Percentiles rank a stretch among this genome's conserved stretches.
phyloP scores from a whole-genome alignment of 1,140 invertebrate species.

The Saccostrea cuccullata region DNA sequence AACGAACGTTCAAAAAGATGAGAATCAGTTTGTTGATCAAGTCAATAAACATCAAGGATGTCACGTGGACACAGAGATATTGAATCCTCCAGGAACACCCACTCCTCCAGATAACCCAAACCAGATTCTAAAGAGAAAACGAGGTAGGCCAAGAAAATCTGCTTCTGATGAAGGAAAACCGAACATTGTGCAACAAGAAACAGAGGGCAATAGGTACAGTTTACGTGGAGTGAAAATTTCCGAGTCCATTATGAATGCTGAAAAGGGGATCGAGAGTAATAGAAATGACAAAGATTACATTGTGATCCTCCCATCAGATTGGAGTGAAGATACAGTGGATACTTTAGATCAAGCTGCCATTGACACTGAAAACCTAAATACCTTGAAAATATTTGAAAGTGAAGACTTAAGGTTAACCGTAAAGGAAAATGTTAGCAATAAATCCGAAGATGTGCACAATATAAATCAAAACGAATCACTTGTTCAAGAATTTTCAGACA shows the following conservation, averaged over 20 bases:
- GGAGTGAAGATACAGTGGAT: constrained; percentile 38
- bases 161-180: not conserved
- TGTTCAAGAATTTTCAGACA: not conserved
- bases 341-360: not conserved
- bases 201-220: constrained; percentile 49
- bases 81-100: not conserved
- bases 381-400: not conserved
- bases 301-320: constrained; percentile 43
- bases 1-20: not conserved
- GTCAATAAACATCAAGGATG: not conserved
- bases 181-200: not conserved
- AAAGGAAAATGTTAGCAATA: not conserved
- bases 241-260: constrained; percentile 59
- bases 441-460: not conserved
- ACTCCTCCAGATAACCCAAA: not conserved
- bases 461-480: not conserved
- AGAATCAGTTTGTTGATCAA: not conserved
- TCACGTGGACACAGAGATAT: not conserved
- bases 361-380: not conserved
- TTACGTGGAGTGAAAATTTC: constrained; percentile 61
- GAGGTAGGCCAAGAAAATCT: constrained; percentile 19
- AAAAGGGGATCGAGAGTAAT: constrained; percentile 37
- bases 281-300: not conserved
- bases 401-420: not conserved
- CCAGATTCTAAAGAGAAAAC: not conserved